These are phyloP conservation scores for Noturus placidus DNA, from an alignment of 2,113 vertebrate genomes.

Conservation along the genomic window DNA sequence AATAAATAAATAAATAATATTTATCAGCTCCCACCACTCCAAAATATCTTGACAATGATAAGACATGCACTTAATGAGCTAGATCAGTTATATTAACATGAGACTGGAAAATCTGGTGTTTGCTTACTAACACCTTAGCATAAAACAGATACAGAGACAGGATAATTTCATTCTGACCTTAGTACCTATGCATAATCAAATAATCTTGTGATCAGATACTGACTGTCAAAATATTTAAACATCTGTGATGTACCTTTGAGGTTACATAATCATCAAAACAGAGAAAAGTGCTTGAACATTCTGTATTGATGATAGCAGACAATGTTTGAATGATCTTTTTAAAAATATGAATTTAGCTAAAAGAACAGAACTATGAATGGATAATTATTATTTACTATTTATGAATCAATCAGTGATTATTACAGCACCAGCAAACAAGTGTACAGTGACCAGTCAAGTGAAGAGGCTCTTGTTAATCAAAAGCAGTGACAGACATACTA, in stretches of 20 bases:
- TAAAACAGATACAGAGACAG: background rate
- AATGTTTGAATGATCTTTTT: background rate
- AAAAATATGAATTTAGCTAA: background rate
- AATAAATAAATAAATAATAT: background rate
- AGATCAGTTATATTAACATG: background rate
- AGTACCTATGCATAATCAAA: background rate
- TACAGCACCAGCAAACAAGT: background rate
- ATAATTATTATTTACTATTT: too few relatives aligned
- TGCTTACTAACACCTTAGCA: background rate
- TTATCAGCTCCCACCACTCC: background rate
- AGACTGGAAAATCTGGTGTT: background rate
- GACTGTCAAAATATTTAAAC: background rate
- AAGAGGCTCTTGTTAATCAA: background rate
- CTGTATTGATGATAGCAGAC: background rate
- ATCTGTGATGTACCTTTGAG: background rate
- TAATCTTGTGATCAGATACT: background rate
- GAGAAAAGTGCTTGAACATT: background rate
- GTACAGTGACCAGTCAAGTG: background rate
- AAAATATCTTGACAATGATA: background rate
- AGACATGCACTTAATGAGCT: background rate
- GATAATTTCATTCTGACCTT: background rate
- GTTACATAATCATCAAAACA: background rate
- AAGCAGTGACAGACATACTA: background rate
- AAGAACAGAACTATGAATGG: background rate
- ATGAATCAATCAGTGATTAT: background rate